A percentile compares a stretch with the other conserved stretches of the same genome.
These are phyloP conservation scores for Poeciliopsis prolifica DNA, from an alignment of 2,113 vertebrate species.

Conservation along the genomic window DNA sequence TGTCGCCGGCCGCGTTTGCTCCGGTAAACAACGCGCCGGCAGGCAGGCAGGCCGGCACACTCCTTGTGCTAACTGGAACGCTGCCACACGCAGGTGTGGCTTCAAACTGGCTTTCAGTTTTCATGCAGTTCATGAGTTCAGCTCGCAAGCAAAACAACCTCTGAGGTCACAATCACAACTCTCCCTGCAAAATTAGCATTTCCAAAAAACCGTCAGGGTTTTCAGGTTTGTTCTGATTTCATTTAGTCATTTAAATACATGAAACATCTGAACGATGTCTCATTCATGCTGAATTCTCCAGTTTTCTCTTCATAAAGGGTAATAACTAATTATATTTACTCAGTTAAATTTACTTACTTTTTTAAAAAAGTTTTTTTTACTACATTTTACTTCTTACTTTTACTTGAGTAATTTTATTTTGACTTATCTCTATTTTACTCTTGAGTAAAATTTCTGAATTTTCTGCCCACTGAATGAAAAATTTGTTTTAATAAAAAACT, in stretches of 20 bases:
- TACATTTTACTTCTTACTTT: too few relatives aligned
- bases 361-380: too few relatives aligned
- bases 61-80: constrained; percentile 67
- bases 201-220: background rate
- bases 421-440: too few relatives aligned
- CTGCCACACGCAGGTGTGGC: constrained; percentile 72
- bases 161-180: background rate
- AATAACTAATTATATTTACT: too few relatives aligned
- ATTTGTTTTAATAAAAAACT: too few relatives aligned
- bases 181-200: background rate
- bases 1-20: constrained; percentile 12
- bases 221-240: background rate
- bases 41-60: constrained; percentile 33
- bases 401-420: too few relatives aligned
- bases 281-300: too few relatives aligned
- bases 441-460: too few relatives aligned
- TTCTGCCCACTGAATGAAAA: too few relatives aligned
- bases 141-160: background rate
- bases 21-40: constrained; percentile 47
- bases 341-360: too few relatives aligned
- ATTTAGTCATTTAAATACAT: background rate
- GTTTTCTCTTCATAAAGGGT: too few relatives aligned
- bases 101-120: constrained; percentile 46
- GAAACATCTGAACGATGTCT: too few relatives aligned
- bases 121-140: constrained; percentile 1